Conservation (phyloP, 2,797 vertebrate genomes). For the Clarias laeviceps region DNA sequence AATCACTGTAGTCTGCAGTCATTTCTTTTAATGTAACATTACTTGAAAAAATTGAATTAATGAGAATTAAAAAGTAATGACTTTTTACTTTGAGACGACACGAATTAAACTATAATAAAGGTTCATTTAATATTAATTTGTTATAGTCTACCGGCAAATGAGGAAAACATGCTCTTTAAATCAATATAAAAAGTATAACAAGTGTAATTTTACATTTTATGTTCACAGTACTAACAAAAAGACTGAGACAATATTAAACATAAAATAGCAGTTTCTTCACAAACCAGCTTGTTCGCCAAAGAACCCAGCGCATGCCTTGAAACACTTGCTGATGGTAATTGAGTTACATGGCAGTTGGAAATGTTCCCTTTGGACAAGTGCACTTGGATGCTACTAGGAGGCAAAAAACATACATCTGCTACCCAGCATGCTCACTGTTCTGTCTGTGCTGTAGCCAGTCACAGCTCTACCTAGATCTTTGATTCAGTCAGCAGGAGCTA, state of each 20-base stretch:
- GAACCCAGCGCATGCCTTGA: conserved; percentile 8
- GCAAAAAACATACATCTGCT: conserved; percentile 40
- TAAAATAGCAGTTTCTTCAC: neutral
- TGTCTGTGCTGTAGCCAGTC: conserved; percentile 59
- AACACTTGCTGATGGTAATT: conserved; percentile 29
- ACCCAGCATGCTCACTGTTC: conserved; percentile 65
- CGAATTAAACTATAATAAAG: neutral
- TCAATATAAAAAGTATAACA: neutral
- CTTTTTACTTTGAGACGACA: conserved; percentile 1
- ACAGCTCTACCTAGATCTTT: conserved; percentile 29
- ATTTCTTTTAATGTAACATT: neutral
- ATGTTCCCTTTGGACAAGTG: conserved; percentile 30
- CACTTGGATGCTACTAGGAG: conserved; percentile 27
- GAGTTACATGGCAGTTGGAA: conserved; percentile 15
- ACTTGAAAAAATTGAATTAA: neutral
- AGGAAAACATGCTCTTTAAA: conserved; percentile 13
- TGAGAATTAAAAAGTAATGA: neutral
- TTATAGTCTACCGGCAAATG: neutral
- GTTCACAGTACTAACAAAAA: conserved; percentile 9
- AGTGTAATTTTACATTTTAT: neutral
- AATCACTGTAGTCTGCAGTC: no score
- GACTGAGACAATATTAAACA: neutral
- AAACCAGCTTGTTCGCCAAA: neutral
- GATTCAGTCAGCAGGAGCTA: conserved; percentile 35
- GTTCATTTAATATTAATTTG: neutral